A percentile compares a stretch with the other conserved stretches of the same genome.
Conservation (phyloP, 2,113 vertebrate genomes). For the Bettongia penicillata region DNA sequence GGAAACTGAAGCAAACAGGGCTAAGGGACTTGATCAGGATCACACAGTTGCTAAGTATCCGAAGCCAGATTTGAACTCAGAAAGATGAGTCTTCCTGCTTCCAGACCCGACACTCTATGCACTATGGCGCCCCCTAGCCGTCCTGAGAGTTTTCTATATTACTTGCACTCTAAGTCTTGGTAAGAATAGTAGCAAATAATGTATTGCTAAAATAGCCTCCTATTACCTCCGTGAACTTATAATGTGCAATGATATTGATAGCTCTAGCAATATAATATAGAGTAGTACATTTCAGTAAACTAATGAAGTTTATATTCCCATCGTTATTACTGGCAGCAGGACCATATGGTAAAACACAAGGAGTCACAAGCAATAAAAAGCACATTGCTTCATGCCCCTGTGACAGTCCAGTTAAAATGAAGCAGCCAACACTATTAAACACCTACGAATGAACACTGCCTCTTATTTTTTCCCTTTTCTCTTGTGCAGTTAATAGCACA, state of each 20-base stretch:
- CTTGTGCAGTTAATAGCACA: neutral
- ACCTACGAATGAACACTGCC: neutral
- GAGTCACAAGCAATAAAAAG: slow-evolving; percentile 42
- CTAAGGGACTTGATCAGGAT: neutral
- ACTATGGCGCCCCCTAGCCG: neutral
- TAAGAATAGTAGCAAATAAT: slow-evolving; percentile 3
- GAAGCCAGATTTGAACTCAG: neutral
- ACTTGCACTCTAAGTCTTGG: neutral
- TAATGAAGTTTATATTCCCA: neutral
- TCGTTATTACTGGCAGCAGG: slow-evolving; percentile 11
- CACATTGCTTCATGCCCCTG: slow-evolving; percentile 21
- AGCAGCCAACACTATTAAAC: neutral
- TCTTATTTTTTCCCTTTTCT: neutral
- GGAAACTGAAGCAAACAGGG: neutral
- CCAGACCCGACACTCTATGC: neutral
- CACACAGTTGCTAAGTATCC: neutral
- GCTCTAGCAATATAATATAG: neutral
- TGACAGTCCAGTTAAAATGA: slow-evolving; percentile 15
- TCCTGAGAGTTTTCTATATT: neutral
- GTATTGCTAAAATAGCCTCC: neutral
- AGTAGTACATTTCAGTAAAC: neutral
- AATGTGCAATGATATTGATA: neutral
- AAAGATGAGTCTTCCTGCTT: neutral
- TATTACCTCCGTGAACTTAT: slow-evolving; percentile 20
- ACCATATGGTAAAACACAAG: slow-evolving; percentile 16